A percentile compares a stretch with the other conserved stretches of the same genome.
These are phyloP conservation scores for Notamacropus eugenii DNA, from an alignment of 2,797 vertebrate species.

Conservation along the genomic window DNA sequence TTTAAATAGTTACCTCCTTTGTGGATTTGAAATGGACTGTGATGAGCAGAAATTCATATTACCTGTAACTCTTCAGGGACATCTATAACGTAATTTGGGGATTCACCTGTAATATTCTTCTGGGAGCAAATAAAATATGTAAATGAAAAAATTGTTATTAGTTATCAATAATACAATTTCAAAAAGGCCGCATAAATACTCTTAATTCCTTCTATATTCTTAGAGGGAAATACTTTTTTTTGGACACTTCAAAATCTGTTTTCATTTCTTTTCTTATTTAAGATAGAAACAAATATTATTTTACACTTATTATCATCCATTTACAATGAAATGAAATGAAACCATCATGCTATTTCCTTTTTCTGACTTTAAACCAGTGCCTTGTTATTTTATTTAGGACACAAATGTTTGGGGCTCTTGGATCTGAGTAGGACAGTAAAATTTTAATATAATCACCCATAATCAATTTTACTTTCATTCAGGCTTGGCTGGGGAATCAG, in stretches of 20 bases:
- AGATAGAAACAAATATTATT: neutral
- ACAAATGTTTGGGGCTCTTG: neutral
- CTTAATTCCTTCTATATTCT: neutral
- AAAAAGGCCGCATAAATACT: neutral
- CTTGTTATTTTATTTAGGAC: neutral
- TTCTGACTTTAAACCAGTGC: neutral
- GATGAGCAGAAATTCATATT: neutral
- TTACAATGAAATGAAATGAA: neutral
- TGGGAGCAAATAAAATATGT: neutral
- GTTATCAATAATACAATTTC: neutral
- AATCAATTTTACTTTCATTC: neutral
- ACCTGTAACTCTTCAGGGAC: neutral
- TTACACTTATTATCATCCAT: neutral
- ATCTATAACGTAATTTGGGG: neutral
- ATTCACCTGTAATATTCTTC: neutral
- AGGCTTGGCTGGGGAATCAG: neutral
- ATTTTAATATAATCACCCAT: neutral
- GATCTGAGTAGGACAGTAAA: neutral
- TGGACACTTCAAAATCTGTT: neutral
- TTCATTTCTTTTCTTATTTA: neutral
- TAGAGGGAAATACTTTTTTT: neutral
- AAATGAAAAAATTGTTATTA: neutral
- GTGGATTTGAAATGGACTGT: neutral
- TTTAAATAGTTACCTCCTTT: neutral
- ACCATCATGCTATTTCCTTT: neutral